Conservation (phyloP, 2,113 vertebrate species). For the Gobius niger region DNA sequence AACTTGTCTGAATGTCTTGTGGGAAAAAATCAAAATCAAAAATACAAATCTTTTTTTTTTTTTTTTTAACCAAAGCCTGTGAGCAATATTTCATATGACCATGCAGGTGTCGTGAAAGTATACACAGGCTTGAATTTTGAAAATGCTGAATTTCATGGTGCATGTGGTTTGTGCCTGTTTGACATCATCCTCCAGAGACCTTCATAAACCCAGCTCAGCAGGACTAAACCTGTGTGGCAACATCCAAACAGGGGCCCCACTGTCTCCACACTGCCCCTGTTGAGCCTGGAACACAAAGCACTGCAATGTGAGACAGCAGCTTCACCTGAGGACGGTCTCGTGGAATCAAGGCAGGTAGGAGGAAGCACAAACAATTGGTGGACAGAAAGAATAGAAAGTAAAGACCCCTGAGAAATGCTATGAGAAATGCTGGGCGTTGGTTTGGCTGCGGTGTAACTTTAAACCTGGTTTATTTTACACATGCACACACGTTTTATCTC, state of each 20-base stretch:
- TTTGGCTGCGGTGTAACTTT: constrained; percentile 48
- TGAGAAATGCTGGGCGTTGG: constrained; percentile 42
- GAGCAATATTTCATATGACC: too few relatives aligned
- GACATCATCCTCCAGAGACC: constrained; percentile 12
- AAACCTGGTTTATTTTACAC: constrained; percentile 46
- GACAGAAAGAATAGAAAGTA: constrained; percentile 66
- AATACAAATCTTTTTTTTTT: too few relatives aligned
- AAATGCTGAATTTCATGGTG: background rate
- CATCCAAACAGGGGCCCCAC: constrained; percentile 21
- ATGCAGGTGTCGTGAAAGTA: background rate
- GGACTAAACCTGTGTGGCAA: constrained; percentile 18
- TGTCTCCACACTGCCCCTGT: constrained; percentile 48
- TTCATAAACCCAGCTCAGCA: constrained; percentile 19
- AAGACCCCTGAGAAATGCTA: constrained; percentile 75
- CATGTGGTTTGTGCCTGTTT: background rate
- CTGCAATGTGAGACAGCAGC: constrained; percentile 48
- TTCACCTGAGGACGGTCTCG: constrained; percentile 48
- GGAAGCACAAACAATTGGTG: constrained; percentile 64
- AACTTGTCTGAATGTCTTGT: too few relatives aligned
- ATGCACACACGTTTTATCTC: constrained; percentile 13
- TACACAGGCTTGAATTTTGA: background rate
- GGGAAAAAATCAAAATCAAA: too few relatives aligned
- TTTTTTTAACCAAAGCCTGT: too few relatives aligned
- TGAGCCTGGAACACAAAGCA: constrained; percentile 50
- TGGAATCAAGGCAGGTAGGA: constrained; percentile 33